Base-by-base conservation (phyloP, 2,888 invertebrate species). In the Lysandra bellargus region DNA sequence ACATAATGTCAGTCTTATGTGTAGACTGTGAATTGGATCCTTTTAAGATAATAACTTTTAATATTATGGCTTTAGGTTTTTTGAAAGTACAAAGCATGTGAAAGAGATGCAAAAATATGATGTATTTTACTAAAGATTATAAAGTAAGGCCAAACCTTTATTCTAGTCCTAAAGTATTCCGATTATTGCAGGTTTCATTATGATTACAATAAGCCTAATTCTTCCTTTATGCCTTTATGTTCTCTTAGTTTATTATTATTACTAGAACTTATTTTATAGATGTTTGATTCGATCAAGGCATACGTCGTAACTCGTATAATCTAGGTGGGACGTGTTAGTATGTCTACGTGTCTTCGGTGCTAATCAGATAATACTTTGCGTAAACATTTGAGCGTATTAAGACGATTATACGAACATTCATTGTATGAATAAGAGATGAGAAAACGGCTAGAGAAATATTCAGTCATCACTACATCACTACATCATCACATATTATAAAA, bases 271-370 rank as follows among this genome's bases (percentile, higher is more conserved):
- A 37, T 69, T 69, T 37, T 69, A 33, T 14, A 37, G 17, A 17
- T 64, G 30, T 64, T 30, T 64, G 33, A 69, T 69, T 69, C 33
- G 33, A 69, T 69, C 33, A 69, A 69, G 69, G 14, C 12, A 33
- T 69, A 69, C 9, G 61, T 61, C 64, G 64, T 64, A 64, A 30
- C 64, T 61, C 12, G 64, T 57, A 30, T 69, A 74, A 74, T 74
- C 74, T 44, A 44, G 74, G 44, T 44, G 74, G 30, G 44, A 74
- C 74, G 74, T 74, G 74, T 44, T 17, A 44, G 44, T 44, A 12
- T 74, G 14, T 74, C n/a, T 74, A 74, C 74, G 74, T 74, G 74
- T 74, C 74, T 74, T 12, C 23, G 44, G n/a, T 44, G 74, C 23
- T 23, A 44, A 74, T 73, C 37, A 37, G 12, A 73, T 74, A 44